These are phyloP conservation scores for Marasmarcha lunaedactyla DNA, from an alignment of 2,888 invertebrate genomes.

Conservation along the genomic window DNA sequence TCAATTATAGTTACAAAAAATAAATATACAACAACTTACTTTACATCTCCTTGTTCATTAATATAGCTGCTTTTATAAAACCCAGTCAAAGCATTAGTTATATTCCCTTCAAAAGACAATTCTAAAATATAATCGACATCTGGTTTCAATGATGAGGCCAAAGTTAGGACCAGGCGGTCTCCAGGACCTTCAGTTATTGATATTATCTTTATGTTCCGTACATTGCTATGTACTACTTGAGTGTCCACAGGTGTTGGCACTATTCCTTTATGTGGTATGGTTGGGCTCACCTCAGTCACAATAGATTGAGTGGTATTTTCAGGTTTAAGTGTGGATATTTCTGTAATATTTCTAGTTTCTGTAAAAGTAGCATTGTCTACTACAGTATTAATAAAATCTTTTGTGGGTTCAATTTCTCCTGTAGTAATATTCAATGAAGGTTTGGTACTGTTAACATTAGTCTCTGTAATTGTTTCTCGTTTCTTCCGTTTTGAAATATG, in stretches of 20 bases:
- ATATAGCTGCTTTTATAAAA: constrained; percentile 77
- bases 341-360: constrained; percentile 9
- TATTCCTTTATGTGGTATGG: constrained; percentile 5
- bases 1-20: too few species aligned
- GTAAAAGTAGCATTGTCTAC: constrained; percentile 9
- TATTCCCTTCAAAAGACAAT: constrained; percentile 62
- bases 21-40: constrained; percentile 50
- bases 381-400: constrained; percentile 8
- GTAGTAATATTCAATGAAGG: neutral
- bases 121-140: constrained; percentile 67
- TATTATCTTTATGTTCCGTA: constrained; percentile 39
- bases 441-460: neutral
- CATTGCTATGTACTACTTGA: constrained; percentile 47
- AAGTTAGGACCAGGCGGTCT: constrained; percentile 37
- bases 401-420: neutral
- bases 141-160: constrained; percentile 46
- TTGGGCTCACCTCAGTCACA: constrained; percentile 12
- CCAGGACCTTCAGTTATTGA: constrained; percentile 37
- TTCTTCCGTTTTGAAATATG: constrained; percentile 27
- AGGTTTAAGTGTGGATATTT: constrained; percentile 9
- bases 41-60: constrained; percentile 45
- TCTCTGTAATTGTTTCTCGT: constrained; percentile 15
- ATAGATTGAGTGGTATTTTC: constrained; percentile 10
- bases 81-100: constrained; percentile 73
- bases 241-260: constrained; percentile 23